A percentile compares a stretch with the other conserved stretches of the same genome.
phyloP scores from a whole-genome alignment of 2,888 invertebrate species.

The Amaurobius ferox region DNA sequence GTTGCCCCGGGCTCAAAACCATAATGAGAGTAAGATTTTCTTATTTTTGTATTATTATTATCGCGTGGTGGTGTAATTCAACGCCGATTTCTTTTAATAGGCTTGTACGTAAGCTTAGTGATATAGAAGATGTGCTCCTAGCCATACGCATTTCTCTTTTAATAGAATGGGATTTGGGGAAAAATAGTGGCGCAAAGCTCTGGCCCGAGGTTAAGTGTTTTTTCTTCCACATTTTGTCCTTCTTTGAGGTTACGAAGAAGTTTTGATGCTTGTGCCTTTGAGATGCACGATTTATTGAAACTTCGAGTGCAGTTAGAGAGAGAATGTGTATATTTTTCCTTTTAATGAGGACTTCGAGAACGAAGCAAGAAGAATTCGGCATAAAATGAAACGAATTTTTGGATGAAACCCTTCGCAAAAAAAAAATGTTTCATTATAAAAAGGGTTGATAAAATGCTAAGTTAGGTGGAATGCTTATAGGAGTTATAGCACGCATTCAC shows the following conservation, averaged over 20 bases:
- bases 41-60: slow-evolving; percentile 28
- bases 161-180: neutral
- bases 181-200: neutral
- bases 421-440: no score
- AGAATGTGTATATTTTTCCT: no score
- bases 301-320: no score
- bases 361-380: no score
- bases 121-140: slow-evolving; percentile 12
- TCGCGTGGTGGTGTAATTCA: slow-evolving; percentile 36
- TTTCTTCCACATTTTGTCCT: neutral
- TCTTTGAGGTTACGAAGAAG: neutral
- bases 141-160: slow-evolving; percentile 10
- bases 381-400: no score
- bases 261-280: no score
- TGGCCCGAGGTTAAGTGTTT: neutral
- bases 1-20: slow-evolving; percentile 21
- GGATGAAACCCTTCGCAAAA: no score
- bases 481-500: no score
- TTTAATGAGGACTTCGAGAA: no score
- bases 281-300: no score
- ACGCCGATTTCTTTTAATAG: slow-evolving; percentile 56
- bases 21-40: slow-evolving; percentile 40
- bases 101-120: slow-evolving; percentile 2
- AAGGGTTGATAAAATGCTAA: no score
- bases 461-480: no score